phyloP scores from a whole-genome alignment of 2,113 vertebrate species.

The Hirundichthys speculiger region DNA sequence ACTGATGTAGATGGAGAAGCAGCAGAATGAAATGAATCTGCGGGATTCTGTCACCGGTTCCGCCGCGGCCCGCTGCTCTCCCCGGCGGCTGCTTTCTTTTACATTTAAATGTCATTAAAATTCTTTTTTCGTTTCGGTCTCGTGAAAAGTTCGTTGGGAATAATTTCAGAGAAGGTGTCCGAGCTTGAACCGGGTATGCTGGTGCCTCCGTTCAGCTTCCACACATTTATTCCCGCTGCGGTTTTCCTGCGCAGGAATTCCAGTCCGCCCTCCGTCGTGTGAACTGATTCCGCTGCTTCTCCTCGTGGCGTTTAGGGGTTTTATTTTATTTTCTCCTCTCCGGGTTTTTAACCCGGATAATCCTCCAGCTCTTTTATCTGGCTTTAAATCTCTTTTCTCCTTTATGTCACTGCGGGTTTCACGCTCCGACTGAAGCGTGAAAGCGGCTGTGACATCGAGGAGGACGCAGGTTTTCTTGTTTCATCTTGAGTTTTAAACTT shows the following conservation, averaged over 20 bases:
- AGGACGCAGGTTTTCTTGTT: background rate
- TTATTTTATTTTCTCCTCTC: background rate
- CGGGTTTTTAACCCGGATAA: background rate
- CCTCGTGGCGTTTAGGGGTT: background rate
- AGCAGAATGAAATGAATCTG: no score
- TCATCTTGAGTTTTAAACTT: no score
- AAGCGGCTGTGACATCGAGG: conserved; percentile 77
- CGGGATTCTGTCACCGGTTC: no score
- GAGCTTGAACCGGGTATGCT: accelerated
- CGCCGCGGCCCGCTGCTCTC: background rate
- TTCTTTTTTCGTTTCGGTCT: no score
- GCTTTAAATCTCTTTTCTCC: conserved; percentile 18
- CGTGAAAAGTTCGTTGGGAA: conserved; percentile 36
- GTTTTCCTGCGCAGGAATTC: background rate
- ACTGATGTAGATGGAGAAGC: no score
- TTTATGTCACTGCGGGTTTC: conserved; percentile 16
- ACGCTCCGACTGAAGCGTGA: conserved; percentile 72
- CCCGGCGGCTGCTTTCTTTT: background rate
- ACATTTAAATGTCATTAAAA: background rate
- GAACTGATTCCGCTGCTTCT: background rate
- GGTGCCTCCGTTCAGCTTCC: background rate
- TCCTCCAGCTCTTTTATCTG: background rate
- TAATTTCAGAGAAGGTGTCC: background rate
- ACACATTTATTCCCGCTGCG: background rate
- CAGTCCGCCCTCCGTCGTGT: no score